Evolutionary conservation across 2,797 vertebrate genomes (phyloP).

Genomic region (Sciaenops ocellatus): DNA sequence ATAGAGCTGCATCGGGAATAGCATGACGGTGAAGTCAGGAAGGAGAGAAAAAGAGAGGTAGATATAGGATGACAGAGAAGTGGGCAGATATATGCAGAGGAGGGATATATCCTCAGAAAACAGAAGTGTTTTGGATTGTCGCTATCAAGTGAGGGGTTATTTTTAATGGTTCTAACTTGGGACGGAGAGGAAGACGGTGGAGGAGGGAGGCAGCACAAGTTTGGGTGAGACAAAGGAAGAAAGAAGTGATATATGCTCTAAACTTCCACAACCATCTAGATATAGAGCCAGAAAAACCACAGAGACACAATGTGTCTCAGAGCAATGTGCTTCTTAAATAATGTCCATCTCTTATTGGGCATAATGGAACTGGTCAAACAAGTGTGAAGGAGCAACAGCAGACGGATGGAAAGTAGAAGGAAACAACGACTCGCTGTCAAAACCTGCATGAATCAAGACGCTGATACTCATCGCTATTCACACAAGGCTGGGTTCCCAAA

Average conservation of each 20-base stretch:
- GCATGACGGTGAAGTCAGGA: not conserved
- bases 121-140: slow-evolving; percentile 9
- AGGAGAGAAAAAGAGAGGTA: not conserved
- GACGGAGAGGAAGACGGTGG: slow-evolving; percentile 18
- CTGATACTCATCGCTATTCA: not conserved
- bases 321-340: not conserved
- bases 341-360: not conserved
- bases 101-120: slow-evolving; percentile 2
- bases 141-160: slow-evolving; percentile 44
- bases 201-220: not conserved
- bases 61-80: slow-evolving; percentile 18
- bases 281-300: not conserved
- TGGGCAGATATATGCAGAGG: not conserved
- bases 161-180: slow-evolving; percentile 43
- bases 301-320: not conserved
- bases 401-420: not conserved
- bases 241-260: not conserved
- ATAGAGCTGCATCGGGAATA: slow-evolving; percentile 3
- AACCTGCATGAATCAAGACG: too few species aligned
- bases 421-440: not conserved
- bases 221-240: not conserved
- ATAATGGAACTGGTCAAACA: not conserved
- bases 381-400: not conserved
- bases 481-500: not conserved
- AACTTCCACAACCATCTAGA: not conserved